phyloP scores from a whole-genome alignment of 2,797 vertebrate genomes.

The Manis pentadactyla region DNA sequence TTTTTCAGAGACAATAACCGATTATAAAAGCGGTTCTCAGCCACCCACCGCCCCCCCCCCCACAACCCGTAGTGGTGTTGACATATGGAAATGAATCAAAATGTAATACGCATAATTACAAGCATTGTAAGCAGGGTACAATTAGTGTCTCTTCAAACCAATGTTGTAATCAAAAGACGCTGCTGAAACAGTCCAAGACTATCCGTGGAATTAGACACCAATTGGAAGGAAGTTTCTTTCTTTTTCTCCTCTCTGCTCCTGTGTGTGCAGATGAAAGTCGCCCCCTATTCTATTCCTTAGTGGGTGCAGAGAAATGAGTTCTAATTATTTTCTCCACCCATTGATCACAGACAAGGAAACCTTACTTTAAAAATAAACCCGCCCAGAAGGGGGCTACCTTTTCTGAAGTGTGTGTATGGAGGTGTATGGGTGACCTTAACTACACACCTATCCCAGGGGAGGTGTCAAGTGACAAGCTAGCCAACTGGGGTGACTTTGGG shows the following conservation, averaged over 20 bases:
- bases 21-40: conserved; percentile 85
- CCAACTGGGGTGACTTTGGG: background rate
- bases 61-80: conserved; percentile 87
- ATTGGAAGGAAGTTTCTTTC: conserved; percentile 68
- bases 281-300: conserved; percentile 24
- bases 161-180: conserved; percentile 90
- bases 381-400: background rate
- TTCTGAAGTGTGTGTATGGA: background rate
- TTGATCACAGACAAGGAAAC: conserved; percentile 52
- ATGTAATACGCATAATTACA: conserved; percentile 92
- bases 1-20: conserved; percentile 87
- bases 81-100: conserved; percentile 92
- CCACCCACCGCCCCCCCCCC: conserved; percentile 60
- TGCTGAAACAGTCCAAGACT: conserved; percentile 83
- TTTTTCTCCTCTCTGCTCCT: background rate
- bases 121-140: conserved; percentile 90
- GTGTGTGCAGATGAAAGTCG: background rate
- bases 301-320: conserved; percentile 69
- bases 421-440: background rate
- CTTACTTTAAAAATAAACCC: conserved; percentile 59
- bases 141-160: conserved; percentile 91
- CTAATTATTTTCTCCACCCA: conserved; percentile 72
- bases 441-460: background rate
- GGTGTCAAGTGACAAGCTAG: too few relatives aligned
- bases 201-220: conserved; percentile 23